Evolutionary conservation across 2,113 vertebrate genomes (phyloP), one percentile per base, ranked within the genome.

Genomic region (Aegotheles bennettii): DNA sequence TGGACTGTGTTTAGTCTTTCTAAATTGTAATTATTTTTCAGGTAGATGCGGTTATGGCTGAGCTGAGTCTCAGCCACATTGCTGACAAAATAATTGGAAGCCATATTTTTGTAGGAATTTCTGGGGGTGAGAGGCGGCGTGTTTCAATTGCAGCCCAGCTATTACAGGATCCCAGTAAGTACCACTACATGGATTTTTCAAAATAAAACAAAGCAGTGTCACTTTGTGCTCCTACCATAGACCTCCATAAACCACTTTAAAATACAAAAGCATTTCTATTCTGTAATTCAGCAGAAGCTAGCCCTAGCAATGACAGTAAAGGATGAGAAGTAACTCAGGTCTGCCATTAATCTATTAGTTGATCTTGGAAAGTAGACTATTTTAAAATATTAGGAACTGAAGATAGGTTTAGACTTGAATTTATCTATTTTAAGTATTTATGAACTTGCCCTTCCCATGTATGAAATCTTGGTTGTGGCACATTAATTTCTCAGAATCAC

Each of bases 151-250:
- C 99, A 91, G 98, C 98, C 65, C 99, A 99, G 94, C 98, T 99
- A 33, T 98, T 99, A 75, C 99, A 99, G 96, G 99, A 99, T 97
- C 99, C 99, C 56, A 98, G 99, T 99, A 95, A 99, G 99, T 98
- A 88, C 56, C 73, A 51, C 20, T 51, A 35, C 31, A 9, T 48
- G 38, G 57, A 76, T 93, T 93, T n/a, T 85, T 75, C 74, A 64
- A 50, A 70, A 74, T 50, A 59, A 74, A 94, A 29, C 56, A 89
- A 91, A 64, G 35, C 25, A 54, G 23, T 43, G 48, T 75, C 68
- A 60, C 57, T 69, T 53, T 33, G 11, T 29, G 4, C 16, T 86
- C 56, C 57, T 36, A n/a, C 70, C 25, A 16, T n/a, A 56, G 77
- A 6, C 47, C 43, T 86, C 28, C 9, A 7, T 76, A 51, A 79